Conservation (phyloP, 2,888 invertebrate genomes). For the Athalia rosae region DNA sequence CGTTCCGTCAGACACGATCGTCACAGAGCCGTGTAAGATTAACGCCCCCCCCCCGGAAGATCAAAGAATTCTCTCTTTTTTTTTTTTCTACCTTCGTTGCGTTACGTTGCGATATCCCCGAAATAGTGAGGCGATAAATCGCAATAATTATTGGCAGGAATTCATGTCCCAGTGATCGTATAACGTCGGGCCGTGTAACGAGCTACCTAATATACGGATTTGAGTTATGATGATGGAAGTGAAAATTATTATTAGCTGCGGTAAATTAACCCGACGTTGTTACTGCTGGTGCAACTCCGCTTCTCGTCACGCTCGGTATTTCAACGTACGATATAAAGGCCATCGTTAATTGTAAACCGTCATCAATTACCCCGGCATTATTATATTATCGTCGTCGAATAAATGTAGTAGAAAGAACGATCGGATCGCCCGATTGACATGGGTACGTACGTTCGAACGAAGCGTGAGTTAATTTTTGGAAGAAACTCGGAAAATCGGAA, state of each 20-base stretch:
- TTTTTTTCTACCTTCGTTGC: neutral
- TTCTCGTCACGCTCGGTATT: neutral
- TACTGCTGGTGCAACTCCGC: neutral
- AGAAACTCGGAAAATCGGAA: no score
- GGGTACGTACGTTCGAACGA: no score
- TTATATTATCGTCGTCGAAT: no score
- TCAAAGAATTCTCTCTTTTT: no score
- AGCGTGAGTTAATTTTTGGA: no score
- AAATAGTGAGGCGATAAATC: constrained; percentile 56
- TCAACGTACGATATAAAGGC: constrained; percentile 19
- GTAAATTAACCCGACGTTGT: constrained; percentile 6
- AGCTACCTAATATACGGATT: constrained; percentile 41
- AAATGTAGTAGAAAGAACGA: no score
- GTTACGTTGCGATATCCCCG: constrained; percentile 32
- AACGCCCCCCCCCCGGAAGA: no score
- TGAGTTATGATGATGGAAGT: constrained; percentile 52
- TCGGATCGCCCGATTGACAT: no score
- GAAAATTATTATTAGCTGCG: constrained; percentile 54
- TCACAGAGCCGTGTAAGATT: no score
- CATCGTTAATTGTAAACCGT: neutral
- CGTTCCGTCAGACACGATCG: no score
- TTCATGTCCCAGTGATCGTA: constrained; percentile 45
- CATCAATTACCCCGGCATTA: neutral
- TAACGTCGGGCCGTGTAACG: constrained; percentile 33
- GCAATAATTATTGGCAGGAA: constrained; percentile 56